These are phyloP conservation scores for Mastacembelus armatus DNA, from an alignment of 2,797 vertebrate species.

Conservation along the genomic window DNA sequence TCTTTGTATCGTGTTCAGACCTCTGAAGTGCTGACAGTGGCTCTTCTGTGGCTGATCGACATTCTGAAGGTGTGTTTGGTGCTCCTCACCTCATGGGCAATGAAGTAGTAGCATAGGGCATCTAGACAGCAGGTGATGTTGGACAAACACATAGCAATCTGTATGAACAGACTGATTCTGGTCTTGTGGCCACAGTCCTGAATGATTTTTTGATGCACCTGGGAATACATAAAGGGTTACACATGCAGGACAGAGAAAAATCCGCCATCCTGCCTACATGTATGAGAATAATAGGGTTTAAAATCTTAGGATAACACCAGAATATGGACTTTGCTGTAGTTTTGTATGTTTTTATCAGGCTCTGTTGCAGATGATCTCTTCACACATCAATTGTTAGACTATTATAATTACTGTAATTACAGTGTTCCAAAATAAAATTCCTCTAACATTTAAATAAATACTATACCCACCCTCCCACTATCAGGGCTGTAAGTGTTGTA, in stretches of 20 bases:
- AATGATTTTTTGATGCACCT: constrained; percentile 83
- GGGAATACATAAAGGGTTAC: not conserved
- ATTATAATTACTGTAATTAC: not conserved
- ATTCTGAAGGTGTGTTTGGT: constrained; percentile 54
- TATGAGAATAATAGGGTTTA: not conserved
- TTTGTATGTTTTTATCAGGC: not conserved
- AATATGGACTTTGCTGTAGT: not conserved
- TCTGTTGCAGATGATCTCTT: not conserved
- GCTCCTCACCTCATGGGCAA: constrained; percentile 84
- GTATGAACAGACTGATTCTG: constrained; percentile 88
- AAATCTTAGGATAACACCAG: not conserved
- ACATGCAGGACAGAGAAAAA: not conserved
- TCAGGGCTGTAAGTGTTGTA: not conserved
- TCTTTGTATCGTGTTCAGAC: constrained; percentile 49
- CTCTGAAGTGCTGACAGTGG: constrained; percentile 75
- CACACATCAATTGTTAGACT: not conserved
- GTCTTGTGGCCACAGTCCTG: constrained; percentile 71
- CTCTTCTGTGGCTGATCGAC: constrained; percentile 59
- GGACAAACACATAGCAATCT: constrained; percentile 87
- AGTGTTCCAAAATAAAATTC: not conserved
- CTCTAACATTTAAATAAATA: not conserved
- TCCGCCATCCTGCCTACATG: not conserved
- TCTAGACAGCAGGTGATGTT: constrained; percentile 94
- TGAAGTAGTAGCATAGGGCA: constrained; percentile 92
- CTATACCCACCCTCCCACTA: not conserved